phyloP scores from a whole-genome alignment of 2,797 vertebrate species.

The Acridotheres tristis region DNA sequence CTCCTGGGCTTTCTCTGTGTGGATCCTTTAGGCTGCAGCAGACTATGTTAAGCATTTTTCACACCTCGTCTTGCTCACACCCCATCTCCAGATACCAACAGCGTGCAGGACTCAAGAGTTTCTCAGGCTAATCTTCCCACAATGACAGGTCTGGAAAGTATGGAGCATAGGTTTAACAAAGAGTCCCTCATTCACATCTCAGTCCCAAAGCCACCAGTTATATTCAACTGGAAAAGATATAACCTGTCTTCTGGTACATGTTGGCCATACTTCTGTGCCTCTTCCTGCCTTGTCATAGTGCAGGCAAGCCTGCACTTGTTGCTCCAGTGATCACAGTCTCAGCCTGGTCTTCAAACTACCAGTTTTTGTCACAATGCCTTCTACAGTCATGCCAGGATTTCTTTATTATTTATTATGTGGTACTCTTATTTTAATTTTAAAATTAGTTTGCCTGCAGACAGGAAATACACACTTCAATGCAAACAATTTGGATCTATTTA shows the following conservation, averaged over 20 bases:
- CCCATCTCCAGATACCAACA: not conserved
- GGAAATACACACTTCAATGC: not conserved
- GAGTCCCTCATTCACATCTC: not conserved
- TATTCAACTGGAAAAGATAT: not conserved
- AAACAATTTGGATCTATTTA: not conserved
- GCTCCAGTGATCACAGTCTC: not conserved
- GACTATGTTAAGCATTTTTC: not conserved
- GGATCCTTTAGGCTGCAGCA: not conserved
- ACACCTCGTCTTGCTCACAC: not conserved
- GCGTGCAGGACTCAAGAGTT: not conserved
- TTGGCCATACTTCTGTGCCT: not conserved
- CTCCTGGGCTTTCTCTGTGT: fast-evolving
- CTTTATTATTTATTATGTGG: not conserved
- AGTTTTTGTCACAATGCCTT: not conserved
- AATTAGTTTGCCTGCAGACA: not conserved
- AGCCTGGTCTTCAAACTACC: not conserved
- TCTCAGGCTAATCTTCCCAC: not conserved
- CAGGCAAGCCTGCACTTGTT: not conserved
- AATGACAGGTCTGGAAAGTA: not conserved
- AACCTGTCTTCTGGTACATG: not conserved
- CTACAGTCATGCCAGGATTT: not conserved
- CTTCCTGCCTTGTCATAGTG: not conserved
- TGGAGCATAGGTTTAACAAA: not conserved
- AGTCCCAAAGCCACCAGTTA: not conserved
- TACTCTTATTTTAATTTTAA: not conserved